Percentiles rank a stretch among this genome's conserved stretches.
phyloP scores from a whole-genome alignment of 2,888 invertebrate species.

The Calameuta idolon region DNA sequence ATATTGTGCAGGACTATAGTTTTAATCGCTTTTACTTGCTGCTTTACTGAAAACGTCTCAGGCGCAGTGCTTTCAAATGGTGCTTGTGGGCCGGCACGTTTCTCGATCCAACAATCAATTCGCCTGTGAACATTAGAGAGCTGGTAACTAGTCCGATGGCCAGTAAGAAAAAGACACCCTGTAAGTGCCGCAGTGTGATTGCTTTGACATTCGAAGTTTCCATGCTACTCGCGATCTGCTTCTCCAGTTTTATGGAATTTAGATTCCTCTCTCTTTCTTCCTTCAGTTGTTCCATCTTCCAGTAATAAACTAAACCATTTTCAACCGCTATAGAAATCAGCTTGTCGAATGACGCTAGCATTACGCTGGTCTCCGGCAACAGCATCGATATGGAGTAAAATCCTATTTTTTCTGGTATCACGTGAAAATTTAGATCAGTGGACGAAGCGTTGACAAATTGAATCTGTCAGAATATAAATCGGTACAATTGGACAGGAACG shows the following conservation, averaged over 20 bases:
- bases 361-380: not conserved
- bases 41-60: not conserved
- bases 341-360: not conserved
- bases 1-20: not conserved
- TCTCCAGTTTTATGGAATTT: not conserved
- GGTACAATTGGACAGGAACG: not conserved
- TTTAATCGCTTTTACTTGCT: not conserved
- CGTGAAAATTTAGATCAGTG: not conserved
- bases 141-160: not conserved
- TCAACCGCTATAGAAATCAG: not conserved
- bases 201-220: not conserved
- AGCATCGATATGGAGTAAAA: not conserved
- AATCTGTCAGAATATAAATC: not conserved
- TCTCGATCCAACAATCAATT: not conserved
- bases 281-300: not conserved
- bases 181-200: conserved; percentile 1
- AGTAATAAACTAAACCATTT: not conserved
- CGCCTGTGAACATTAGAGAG: not conserved
- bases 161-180: not conserved
- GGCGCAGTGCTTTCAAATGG: not conserved
- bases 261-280: not conserved
- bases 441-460: not conserved
- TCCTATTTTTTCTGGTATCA: conserved; percentile 2
- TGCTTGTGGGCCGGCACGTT: not conserved
- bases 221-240: not conserved